These are phyloP conservation scores for Acanthisitta chloris DNA, from an alignment of 2,113 vertebrate species.

Conservation along the genomic window DNA sequence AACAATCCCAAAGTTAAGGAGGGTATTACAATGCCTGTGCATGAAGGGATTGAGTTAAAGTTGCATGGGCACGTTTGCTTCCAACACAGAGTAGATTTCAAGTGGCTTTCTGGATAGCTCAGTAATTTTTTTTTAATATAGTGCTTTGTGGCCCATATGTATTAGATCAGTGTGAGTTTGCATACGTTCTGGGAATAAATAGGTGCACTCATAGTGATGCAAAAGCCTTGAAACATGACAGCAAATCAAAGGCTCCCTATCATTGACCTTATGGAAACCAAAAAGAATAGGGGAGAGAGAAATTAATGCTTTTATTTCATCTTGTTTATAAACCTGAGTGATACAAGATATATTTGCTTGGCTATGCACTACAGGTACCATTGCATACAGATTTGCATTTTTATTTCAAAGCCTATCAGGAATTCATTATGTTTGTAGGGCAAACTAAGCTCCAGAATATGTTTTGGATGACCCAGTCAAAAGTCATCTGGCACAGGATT, in stretches of 20 bases:
- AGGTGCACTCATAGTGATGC: not conserved
- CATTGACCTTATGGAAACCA: not conserved
- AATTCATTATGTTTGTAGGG: constrained; percentile 10
- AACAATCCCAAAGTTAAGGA: not conserved
- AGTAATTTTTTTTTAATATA: not conserved
- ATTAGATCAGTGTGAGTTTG: not conserved
- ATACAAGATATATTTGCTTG: constrained; percentile 53
- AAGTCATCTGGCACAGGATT: constrained; percentile 12
- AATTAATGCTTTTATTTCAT: constrained; percentile 2
- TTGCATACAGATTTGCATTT: constrained; percentile 35
- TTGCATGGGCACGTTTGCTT: not conserved
- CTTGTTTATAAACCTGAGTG: constrained; percentile 43
- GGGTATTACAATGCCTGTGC: not conserved
- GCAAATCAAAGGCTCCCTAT: not conserved
- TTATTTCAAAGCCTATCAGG: constrained; percentile 10
- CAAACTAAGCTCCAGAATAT: constrained; percentile 12
- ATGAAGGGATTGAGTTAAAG: not conserved
- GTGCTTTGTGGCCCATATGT: not conserved
- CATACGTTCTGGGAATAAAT: not conserved
- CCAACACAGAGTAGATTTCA: not conserved
- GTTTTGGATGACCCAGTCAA: constrained; percentile 32
- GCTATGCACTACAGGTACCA: not conserved
- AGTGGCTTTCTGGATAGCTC: not conserved
- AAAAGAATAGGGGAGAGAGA: not conserved
- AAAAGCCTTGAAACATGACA: not conserved